Percentiles rank a stretch among this genome's conserved stretches.
Conservation (phyloP, 2,113 vertebrate genomes). For the Egretta garzetta region DNA sequence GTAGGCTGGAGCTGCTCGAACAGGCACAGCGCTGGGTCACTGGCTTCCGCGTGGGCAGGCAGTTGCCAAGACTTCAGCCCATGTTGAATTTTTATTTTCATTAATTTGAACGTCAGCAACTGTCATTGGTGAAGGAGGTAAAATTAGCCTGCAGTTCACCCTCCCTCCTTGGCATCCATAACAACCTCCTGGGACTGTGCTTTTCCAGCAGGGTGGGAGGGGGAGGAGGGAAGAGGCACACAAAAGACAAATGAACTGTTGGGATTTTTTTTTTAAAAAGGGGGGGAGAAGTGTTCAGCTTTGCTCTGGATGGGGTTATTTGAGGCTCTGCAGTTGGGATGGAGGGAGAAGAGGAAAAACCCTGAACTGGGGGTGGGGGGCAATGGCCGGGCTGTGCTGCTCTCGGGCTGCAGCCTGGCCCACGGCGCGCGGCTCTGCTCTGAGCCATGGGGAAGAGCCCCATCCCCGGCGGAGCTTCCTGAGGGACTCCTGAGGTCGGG, state of each 20-base stretch:
- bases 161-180: slow-evolving; percentile 3
- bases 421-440: not conserved
- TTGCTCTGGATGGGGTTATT: not conserved
- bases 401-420: not conserved
- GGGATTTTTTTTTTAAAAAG: not conserved
- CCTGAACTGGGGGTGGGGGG: not conserved
- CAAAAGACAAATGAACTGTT: slow-evolving; percentile 40
- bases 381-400: accelerated
- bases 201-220: not conserved
- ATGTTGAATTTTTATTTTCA: slow-evolving; percentile 57
- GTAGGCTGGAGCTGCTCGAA: not conserved
- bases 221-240: slow-evolving; percentile 6
- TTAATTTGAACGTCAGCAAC: slow-evolving; percentile 62
- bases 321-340: not conserved
- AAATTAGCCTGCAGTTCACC: slow-evolving; percentile 46
- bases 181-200: slow-evolving; percentile 12
- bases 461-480: not conserved
- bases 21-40: slow-evolving; percentile 45
- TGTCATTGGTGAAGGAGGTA: slow-evolving; percentile 54
- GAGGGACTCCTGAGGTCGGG: not conserved
- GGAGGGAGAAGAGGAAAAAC: not conserved
- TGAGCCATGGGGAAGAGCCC: not conserved
- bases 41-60: slow-evolving; percentile 55
- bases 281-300: not conserved
- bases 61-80: slow-evolving; percentile 54